These are phyloP conservation scores for Cinclus mexicanus DNA, from an alignment of 2,113 vertebrate genomes.

Conservation along the genomic window DNA sequence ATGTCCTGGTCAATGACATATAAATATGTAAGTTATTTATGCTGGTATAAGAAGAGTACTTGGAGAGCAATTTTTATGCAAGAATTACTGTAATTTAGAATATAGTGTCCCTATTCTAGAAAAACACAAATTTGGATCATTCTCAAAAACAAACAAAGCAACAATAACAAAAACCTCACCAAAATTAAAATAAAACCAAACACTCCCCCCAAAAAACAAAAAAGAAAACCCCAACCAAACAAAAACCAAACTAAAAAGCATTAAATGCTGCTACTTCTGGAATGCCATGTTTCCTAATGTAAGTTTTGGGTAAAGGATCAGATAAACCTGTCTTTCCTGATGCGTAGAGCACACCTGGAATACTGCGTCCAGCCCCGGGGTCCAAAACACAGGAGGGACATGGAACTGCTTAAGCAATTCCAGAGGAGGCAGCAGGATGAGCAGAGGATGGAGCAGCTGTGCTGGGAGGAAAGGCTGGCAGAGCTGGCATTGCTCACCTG, in stretches of 20 bases:
- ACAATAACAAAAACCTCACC: background rate
- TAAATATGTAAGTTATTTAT: conserved; percentile 19
- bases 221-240: background rate
- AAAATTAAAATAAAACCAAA: background rate
- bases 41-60: background rate
- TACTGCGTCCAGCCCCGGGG: background rate
- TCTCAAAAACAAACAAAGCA: background rate
- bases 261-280: background rate
- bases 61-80: background rate
- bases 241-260: background rate
- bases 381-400: no score
- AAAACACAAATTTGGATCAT: background rate
- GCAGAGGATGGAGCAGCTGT: background rate
- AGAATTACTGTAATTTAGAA: background rate
- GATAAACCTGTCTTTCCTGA: background rate
- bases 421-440: background rate
- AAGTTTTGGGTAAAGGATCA: background rate
- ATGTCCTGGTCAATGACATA: conserved; percentile 4
- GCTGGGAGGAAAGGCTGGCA: background rate
- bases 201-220: background rate
- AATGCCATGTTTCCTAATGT: background rate
- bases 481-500: no score
- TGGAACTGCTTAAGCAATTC: background rate
- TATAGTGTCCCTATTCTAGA: background rate
- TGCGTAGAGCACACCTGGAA: background rate